Base-by-base conservation (phyloP, 2,888 invertebrate species). In the Malachius bipustulatus region DNA sequence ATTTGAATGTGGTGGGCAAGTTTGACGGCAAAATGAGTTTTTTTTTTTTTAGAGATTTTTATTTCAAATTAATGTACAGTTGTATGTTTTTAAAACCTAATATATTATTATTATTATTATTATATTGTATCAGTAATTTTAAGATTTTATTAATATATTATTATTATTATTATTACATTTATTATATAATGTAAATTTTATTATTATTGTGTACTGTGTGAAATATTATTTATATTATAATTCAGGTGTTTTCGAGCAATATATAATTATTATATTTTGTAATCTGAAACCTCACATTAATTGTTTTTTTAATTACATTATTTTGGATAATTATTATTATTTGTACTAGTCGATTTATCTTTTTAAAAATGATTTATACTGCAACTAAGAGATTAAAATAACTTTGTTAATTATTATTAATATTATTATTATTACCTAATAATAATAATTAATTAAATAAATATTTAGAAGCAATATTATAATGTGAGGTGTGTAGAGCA, bases 401-500 rank as follows among this genome's bases (percentile, higher is more conserved):
- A 8, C 24, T 19, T 19, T 6, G 6, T 19, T 6, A 6, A 19
- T 19, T 19, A 19, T 19, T 19, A 8, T 19, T 8, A 6, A 19
- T 6, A 19, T 19, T 19, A 8, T 19, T 19, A 8, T 19, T n/a
- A n/a, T n/a, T n/a, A n/a, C n/a, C n/a, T n/a, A n/a, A n/a, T n/a
- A n/a, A n/a, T n/a, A n/a, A n/a, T n/a, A n/a, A n/a, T n/a, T n/a
- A n/a, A n/a, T n/a, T n/a, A n/a, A n/a, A n/a, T n/a, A n/a, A n/a
- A n/a, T n/a, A n/a, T 38, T 35, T 31, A 24, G 38, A 35, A 32
- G 42, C 45, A 46, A 45, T 45, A 45, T 40, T 41, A 40, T 43
- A 46, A 44, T 48, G 45, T 46, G 46, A 43, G 45, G 42, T 46
- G 44, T 33, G 42, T 37, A 35, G 38, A 37, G 41, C 35, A 41